Evolutionary conservation across 2,797 vertebrate genomes (phyloP).

Genomic region (Otus scops): DNA sequence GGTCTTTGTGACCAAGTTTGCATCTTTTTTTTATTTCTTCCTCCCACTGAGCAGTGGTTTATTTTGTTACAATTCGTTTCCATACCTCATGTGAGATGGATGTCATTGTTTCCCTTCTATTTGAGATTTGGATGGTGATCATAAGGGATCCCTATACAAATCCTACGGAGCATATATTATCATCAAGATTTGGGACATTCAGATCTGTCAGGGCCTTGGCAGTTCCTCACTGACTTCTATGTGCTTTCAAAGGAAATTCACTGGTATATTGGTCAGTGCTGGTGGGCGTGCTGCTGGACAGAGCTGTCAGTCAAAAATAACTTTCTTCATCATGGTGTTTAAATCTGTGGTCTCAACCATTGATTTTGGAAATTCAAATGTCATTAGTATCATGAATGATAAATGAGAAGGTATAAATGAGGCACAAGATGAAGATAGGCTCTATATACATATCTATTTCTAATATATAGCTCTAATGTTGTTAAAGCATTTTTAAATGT

Average conservation of each 20-base stretch:
- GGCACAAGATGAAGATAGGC: background rate
- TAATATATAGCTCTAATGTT: background rate
- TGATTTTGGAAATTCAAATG: background rate
- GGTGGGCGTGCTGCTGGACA: rapidly evolving
- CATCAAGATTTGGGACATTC: background rate
- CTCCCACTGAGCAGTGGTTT: background rate
- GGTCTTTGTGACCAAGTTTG: background rate
- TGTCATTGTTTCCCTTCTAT: background rate
- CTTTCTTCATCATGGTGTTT: background rate
- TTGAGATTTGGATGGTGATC: background rate
- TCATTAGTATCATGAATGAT: background rate
- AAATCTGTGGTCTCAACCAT: background rate
- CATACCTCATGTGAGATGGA: background rate
- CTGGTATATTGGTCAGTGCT: background rate
- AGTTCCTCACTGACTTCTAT: background rate
- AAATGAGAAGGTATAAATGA: constrained; percentile 7
- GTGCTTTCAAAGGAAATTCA: background rate
- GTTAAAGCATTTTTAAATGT: background rate
- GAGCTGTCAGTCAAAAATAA: background rate
- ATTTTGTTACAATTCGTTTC: constrained; percentile 1
- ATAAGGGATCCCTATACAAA: background rate
- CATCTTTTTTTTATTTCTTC: background rate
- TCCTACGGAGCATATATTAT: background rate
- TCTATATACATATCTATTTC: background rate
- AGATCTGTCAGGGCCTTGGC: background rate